Evolutionary conservation across 2,888 invertebrate species (phyloP), one percentile per base, ranked within the genome.

Genomic region (Melikaiella ostensackeni): DNA sequence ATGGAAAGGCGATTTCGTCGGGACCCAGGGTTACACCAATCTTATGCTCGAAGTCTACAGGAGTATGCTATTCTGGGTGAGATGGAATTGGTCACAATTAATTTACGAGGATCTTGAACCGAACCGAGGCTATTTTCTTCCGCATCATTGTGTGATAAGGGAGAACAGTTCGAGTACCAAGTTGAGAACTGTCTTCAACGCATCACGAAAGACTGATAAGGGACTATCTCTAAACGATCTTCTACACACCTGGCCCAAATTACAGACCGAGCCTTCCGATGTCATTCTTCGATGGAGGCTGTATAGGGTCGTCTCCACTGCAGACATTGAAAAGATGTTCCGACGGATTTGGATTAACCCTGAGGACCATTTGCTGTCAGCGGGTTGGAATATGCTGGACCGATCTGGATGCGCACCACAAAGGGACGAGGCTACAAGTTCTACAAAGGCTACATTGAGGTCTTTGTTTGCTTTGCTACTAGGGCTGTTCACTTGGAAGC

Each of bases 381-480:
- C 4, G n/a, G n/a, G n/a, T n/a, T n/a, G n/a, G n/a, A n/a, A n/a
- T n/a, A n/a, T n/a, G n/a, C n/a, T n/a, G n/a, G n/a, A n/a, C n/a
- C n/a, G n/a, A n/a, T n/a, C n/a, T n/a, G n/a, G n/a, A n/a, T n/a
- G n/a, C n/a, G n/a, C n/a, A n/a, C n/a, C n/a, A n/a, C n/a, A n/a
- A n/a, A n/a, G n/a, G n/a, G n/a, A n/a, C n/a, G n/a, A n/a, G 30
- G 30, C 30, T 30, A 30, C 4, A 30, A 30, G 4, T 30, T 4
- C 30, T 30, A 30, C 4, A 30, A 30, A 4, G 30, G 62, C 19
- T 62, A 62, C 16, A 16, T 62, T 5, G 62, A 33, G 19, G 33
- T 62, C n/a, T 63, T 63, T 35, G 35, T 63, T 35, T 63, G 62
- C 11, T 63, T 35, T 35, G 62, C 62, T n/a, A 63, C 62, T 1